Evolutionary conservation across 2,888 invertebrate species (phyloP).

Genomic region (Nysson spinosus): DNA sequence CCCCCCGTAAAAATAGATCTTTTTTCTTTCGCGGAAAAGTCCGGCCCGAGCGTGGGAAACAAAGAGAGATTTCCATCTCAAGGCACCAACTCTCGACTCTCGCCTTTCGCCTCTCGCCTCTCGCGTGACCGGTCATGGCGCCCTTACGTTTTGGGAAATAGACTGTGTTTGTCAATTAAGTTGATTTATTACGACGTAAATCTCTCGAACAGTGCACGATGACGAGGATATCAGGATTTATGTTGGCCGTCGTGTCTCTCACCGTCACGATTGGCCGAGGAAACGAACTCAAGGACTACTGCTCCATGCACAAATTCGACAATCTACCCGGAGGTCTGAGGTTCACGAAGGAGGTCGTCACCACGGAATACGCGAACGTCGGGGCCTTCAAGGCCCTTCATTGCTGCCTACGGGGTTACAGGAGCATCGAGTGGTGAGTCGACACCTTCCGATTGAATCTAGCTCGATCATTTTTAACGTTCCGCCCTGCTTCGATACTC

Average conservation of each 20-base stretch:
- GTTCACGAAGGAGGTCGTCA: constrained; percentile 86
- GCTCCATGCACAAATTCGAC: constrained; percentile 81
- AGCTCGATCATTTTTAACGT: neutral
- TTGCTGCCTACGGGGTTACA: constrained; percentile 87
- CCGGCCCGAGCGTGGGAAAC: neutral
- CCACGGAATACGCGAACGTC: constrained; percentile 83
- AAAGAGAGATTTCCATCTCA: constrained; percentile 10
- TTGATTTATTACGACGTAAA: neutral
- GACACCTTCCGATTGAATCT: too few relatives aligned
- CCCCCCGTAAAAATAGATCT: neutral
- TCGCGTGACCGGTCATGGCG: too few relatives aligned
- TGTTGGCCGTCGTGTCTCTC: constrained; percentile 32
- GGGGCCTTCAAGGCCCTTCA: constrained; percentile 87
- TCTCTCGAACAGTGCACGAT: constrained; percentile 34
- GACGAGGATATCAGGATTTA: constrained; percentile 7
- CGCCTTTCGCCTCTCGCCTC: too few relatives aligned
- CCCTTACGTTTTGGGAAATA: too few relatives aligned
- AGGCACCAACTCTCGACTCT: too few relatives aligned
- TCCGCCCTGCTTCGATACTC: neutral
- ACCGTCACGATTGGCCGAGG: constrained; percentile 24
- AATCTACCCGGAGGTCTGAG: constrained; percentile 83
- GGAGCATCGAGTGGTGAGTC: constrained; percentile 89
- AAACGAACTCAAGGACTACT: constrained; percentile 79
- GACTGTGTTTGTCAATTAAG: too few relatives aligned
- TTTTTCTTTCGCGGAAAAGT: constrained; percentile 17